These are phyloP conservation scores for Drosophila chauvacae DNA, from an alignment of 1,140 invertebrate species.

Conservation along the genomic window DNA sequence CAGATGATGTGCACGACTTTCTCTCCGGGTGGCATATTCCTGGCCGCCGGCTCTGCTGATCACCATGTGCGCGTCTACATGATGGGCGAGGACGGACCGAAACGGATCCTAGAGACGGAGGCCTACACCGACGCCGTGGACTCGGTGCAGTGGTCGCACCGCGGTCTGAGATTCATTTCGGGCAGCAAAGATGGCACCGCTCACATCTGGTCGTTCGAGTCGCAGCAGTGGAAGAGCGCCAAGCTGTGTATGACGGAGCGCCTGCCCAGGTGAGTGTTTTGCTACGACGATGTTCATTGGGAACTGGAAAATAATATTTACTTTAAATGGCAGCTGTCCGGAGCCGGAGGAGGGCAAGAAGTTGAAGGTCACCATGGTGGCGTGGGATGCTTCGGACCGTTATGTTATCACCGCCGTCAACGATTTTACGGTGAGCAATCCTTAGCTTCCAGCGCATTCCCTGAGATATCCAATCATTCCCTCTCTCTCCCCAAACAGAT, in stretches of 20 bases:
- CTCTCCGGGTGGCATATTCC: slow-evolving; percentile 96
- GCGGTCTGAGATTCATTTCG: slow-evolving; percentile 93
- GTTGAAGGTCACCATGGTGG: slow-evolving; percentile 97
- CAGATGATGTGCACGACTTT: slow-evolving; percentile 98
- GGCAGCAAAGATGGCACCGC: slow-evolving; percentile 99
- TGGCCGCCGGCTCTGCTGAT: slow-evolving; percentile 97
- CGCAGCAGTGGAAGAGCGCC: slow-evolving; percentile 94
- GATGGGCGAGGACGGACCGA: slow-evolving; percentile 90
- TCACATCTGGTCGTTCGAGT: slow-evolving; percentile 95
- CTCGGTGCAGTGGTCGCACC: slow-evolving; percentile 97
- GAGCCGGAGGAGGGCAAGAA: slow-evolving; percentile 89
- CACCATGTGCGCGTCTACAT: slow-evolving; percentile 96
- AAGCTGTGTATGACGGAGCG: slow-evolving; percentile 91
- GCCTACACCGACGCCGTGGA: slow-evolving; percentile 97
- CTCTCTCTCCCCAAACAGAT: slow-evolving; percentile 84
- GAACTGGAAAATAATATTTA: background rate
- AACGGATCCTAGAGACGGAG: slow-evolving; percentile 90
- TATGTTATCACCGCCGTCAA: slow-evolving; percentile 96
- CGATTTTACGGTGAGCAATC: slow-evolving; percentile 84
- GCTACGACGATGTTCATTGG: accelerated
- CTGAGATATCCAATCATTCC: no score
- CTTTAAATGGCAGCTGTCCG: slow-evolving; percentile 84
- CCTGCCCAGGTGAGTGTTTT: slow-evolving; percentile 87
- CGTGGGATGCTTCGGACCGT: slow-evolving; percentile 95
- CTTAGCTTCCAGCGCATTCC: background rate